A percentile compares a stretch with the other conserved stretches of the same genome.
These are phyloP conservation scores for Phasia obesa DNA, from an alignment of 2,888 invertebrate species.

Conservation along the genomic window DNA sequence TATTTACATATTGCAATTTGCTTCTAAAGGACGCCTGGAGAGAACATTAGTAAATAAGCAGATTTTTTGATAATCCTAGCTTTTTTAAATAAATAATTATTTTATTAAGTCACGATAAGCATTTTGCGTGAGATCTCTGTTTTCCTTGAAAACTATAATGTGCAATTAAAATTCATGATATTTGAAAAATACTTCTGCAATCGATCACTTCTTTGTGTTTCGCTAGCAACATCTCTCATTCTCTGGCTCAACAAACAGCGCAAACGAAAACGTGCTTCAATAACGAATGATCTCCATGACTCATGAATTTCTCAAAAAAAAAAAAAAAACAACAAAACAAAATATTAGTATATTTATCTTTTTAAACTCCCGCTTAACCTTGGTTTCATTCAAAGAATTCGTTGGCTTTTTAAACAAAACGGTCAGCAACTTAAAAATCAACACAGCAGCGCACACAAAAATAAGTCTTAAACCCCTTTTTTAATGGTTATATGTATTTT, in stretches of 20 bases:
- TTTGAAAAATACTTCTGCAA: constrained; percentile 21
- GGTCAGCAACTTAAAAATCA: constrained; percentile 54
- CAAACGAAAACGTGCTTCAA: constrained; percentile 9
- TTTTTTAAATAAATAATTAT: too few species aligned
- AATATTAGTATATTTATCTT: constrained; percentile 34
- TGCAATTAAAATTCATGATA: constrained; percentile 54
- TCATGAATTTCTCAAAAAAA: constrained; percentile 32
- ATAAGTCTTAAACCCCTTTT: constrained; percentile 7
- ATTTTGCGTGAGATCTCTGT: not conserved
- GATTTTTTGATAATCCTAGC: too few species aligned
- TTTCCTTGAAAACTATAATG: constrained; percentile 17
- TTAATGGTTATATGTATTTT: too few species aligned
- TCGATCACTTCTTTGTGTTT: constrained; percentile 31
- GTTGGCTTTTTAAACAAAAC: constrained; percentile 61
- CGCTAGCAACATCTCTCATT: not conserved
- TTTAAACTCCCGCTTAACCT: constrained; percentile 65
- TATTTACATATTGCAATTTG: too few species aligned
- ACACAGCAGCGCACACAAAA: constrained; percentile 28
- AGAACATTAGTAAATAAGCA: too few species aligned
- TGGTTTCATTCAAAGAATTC: constrained; percentile 61
- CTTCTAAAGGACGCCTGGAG: too few species aligned
- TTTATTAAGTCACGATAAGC: not conserved
- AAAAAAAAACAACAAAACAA: constrained; percentile 11
- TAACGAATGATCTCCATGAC: constrained; percentile 32
- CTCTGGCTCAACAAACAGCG: constrained; percentile 48